A percentile compares a stretch with the other conserved stretches of the same genome.
phyloP scores from a whole-genome alignment of 2,888 invertebrate species.

The Troides aeacus region DNA sequence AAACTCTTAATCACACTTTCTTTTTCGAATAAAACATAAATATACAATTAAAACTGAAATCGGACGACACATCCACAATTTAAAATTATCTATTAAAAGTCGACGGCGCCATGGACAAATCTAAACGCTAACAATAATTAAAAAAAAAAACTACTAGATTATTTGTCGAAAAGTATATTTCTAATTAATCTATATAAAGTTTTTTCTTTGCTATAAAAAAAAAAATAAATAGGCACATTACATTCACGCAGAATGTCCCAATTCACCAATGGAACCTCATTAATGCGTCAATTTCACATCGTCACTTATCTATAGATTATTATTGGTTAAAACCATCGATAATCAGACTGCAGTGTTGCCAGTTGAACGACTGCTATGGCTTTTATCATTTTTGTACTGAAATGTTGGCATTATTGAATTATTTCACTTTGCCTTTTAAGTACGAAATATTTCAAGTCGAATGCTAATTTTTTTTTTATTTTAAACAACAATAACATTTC shows the following conservation, averaged over 20 bases:
- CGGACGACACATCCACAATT: conserved; percentile 40
- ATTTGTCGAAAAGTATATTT: conserved; percentile 60
- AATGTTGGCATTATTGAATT: conserved; percentile 35
- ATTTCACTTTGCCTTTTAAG: conserved; percentile 25
- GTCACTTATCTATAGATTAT: conserved; percentile 52
- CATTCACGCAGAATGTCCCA: conserved; percentile 65
- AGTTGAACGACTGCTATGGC: conserved; percentile 59
- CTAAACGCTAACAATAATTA: conserved; percentile 45
- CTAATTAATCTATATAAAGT: conserved; percentile 63
- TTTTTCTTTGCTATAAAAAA: conserved; percentile 58
- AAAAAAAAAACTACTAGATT: conserved; percentile 50
- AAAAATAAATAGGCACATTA: conserved; percentile 76
- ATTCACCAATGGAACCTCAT: conserved; percentile 48
- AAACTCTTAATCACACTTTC: conserved; percentile 47
- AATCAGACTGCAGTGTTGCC: conserved; percentile 69
- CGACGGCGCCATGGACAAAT: conserved; percentile 46
- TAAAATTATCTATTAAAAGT: conserved; percentile 41
- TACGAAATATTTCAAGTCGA: conserved; percentile 14
- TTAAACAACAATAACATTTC: conserved; percentile 1
- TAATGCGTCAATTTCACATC: conserved; percentile 58
- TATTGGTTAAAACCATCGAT: conserved; percentile 55
- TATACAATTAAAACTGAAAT: conserved; percentile 63
- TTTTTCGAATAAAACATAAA: conserved; percentile 57
- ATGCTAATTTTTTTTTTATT: neutral
- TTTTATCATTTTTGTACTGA: conserved; percentile 68